These are phyloP conservation scores for Datnioides undecimradiatus DNA, from an alignment of 2,113 vertebrate species.

Conservation along the genomic window DNA sequence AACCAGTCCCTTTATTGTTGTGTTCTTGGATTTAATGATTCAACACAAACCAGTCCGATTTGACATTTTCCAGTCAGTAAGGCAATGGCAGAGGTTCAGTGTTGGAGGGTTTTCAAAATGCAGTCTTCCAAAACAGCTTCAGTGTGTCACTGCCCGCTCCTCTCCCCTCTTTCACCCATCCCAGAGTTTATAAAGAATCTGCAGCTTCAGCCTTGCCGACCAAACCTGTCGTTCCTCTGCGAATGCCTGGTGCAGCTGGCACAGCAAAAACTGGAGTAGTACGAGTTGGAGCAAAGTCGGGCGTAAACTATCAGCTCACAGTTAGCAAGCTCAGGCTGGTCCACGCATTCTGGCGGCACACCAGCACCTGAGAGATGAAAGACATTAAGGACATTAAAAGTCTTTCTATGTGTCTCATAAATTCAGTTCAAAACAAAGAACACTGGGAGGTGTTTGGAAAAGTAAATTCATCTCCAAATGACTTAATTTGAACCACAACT, in stretches of 20 bases:
- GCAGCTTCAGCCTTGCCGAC: conserved; percentile 34
- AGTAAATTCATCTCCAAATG: too few relatives aligned
- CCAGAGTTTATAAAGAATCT: neutral
- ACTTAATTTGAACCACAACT: too few relatives aligned
- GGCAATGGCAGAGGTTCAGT: conserved; percentile 32
- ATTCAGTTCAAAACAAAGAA: neutral
- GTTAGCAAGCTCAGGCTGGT: conserved; percentile 94
- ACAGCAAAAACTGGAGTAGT: conserved; percentile 96
- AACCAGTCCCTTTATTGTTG: neutral
- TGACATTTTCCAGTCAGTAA: conserved; percentile 38
- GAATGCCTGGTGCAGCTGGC: conserved; percentile 89
- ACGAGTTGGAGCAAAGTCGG: conserved; percentile 90
- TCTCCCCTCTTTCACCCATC: neutral
- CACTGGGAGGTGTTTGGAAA: neutral
- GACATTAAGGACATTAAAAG: neutral
- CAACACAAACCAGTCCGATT: neutral
- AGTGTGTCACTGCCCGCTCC: neutral
- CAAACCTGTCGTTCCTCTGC: conserved; percentile 29
- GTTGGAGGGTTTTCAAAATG: conserved; percentile 14
- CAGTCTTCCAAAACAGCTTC: neutral
- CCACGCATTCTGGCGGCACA: conserved; percentile 84
- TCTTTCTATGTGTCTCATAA: neutral
- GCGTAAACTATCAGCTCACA: conserved; percentile 93
- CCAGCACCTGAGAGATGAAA: conserved; percentile 9
- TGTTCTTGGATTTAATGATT: neutral